phyloP scores from a whole-genome alignment of 2,888 invertebrate species.

The Penaeus monodon region DNA sequence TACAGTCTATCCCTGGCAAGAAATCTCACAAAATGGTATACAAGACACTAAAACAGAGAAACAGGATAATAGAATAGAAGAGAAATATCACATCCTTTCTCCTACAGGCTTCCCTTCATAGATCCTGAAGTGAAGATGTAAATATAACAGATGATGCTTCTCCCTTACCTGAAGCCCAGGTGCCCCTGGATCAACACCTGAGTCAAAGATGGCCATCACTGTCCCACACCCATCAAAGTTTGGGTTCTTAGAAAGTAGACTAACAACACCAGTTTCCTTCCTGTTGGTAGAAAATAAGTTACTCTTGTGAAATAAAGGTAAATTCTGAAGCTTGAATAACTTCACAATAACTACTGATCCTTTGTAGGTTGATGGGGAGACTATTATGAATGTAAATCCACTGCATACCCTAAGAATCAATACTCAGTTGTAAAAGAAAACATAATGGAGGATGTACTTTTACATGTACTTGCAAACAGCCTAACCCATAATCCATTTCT shows the following conservation, averaged over 20 bases:
- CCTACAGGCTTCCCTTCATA: background rate
- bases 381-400: no score
- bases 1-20: no score
- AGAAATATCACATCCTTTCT: background rate
- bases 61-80: no score
- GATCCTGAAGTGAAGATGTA: background rate
- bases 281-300: conserved; percentile 34
- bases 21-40: no score
- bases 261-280: conserved; percentile 86
- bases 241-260: conserved; percentile 89
- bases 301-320: background rate
- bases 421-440: no score
- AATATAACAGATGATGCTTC: background rate
- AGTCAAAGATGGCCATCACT: conserved; percentile 95
- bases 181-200: conserved; percentile 97
- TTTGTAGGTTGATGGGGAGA: no score
- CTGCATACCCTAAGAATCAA: no score
- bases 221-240: conserved; percentile 91
- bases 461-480: no score
- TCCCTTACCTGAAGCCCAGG: conserved; percentile 86
- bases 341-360: background rate
- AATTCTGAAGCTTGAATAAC: background rate
- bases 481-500: no score
- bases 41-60: no score
- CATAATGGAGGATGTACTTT: no score